phyloP scores from a whole-genome alignment of 2,113 vertebrate genomes.

The Chaetorhynchus papuensis region DNA sequence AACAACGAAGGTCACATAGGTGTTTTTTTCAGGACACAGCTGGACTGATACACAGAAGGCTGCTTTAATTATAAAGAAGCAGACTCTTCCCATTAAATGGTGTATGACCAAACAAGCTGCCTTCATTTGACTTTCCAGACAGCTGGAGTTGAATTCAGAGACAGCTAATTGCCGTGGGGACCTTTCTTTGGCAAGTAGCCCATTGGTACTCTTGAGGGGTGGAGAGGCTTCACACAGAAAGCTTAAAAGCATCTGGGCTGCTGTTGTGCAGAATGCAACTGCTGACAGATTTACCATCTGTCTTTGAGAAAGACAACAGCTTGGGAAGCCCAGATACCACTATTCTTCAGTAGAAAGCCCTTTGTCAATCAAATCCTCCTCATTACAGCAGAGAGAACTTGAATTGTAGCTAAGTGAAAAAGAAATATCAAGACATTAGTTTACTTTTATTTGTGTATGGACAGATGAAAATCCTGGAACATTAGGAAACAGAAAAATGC shows the following conservation, averaged over 20 bases:
- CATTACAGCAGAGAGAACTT: conserved; percentile 4
- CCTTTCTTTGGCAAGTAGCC: conserved; percentile 62
- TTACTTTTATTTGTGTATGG: not conserved
- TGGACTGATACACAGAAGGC: conserved; percentile 5
- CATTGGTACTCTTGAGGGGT: conserved; percentile 46
- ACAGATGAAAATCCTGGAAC: not conserved
- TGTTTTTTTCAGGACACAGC: not conserved
- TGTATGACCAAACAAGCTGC: conserved; percentile 73
- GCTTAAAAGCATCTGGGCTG: conserved; percentile 74
- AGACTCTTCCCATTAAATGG: conserved; percentile 72
- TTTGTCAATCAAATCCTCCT: conserved; percentile 49
- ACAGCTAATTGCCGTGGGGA: conserved; percentile 69
- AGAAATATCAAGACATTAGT: not conserved
- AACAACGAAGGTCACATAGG: not conserved
- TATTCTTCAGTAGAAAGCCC: not conserved
- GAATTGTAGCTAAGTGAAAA: not conserved
- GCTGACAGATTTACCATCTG: conserved; percentile 79
- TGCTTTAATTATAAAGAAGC: conserved; percentile 73
- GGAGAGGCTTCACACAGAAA: conserved; percentile 60
- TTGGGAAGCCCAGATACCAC: conserved; percentile 47
- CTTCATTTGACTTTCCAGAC: conserved; percentile 70
- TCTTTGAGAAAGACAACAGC: conserved; percentile 65
- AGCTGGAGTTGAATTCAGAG: conserved; percentile 78
- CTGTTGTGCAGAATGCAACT: conserved; percentile 61
- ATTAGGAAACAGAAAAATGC: not conserved